Evolutionary conservation across 30 jellyfish, hydroid and myxozoan genomes (phyloP), one percentile per base, ranked within the genome.

Genomic region (Aurelia aurita complex sp. Pacific): DNA sequence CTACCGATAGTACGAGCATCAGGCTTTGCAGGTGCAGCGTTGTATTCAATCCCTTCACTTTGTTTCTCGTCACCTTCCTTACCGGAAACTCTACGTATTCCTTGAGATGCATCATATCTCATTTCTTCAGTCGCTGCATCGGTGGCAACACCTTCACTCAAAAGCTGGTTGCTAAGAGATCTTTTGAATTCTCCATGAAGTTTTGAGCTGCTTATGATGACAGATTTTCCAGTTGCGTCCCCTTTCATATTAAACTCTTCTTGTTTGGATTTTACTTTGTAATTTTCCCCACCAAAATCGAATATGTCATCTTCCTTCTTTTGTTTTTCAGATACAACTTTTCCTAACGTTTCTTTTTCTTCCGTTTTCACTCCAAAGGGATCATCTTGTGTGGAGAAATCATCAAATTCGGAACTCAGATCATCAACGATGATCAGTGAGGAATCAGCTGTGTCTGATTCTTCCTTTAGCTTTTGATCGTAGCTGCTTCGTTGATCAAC

Each of bases 121-220:
- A 66, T 23, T 66, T 66, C 76, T 16, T 66, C 18, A 23, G 53
- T 23, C 54, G 9, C 36, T 23, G 38, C 1, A 15, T 66, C 18
- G 7, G 1, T 23, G 19, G 43, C 7, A 18, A 35, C 38, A 66
- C 19, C 76, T 1, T 66, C n/a, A 13, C 53, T n/a, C 4, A 14
- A 17, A n/a, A 1, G 43, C 5, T 66, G 38, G 19, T 66, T 16
- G 43, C 43, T 66, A 14, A 66, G 19, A 2, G 76, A 66, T 23
- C 76, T 17, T 66, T 46, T 40, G 53, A 66, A 17, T 66, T 66
- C 76, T 15, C 18, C 43, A 46, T 66, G 76, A 40, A 66, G 43
- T 13, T 16, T 66, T 15, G 76, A 23, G 42, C 76, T 66, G 43
- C 43, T 18, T n/a, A 23, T 66, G 38, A 55, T 19, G 43, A 66